Evolutionary conservation across 2,113 vertebrate species (phyloP).

Genomic region (pig (Sus scrofa)): DNA sequence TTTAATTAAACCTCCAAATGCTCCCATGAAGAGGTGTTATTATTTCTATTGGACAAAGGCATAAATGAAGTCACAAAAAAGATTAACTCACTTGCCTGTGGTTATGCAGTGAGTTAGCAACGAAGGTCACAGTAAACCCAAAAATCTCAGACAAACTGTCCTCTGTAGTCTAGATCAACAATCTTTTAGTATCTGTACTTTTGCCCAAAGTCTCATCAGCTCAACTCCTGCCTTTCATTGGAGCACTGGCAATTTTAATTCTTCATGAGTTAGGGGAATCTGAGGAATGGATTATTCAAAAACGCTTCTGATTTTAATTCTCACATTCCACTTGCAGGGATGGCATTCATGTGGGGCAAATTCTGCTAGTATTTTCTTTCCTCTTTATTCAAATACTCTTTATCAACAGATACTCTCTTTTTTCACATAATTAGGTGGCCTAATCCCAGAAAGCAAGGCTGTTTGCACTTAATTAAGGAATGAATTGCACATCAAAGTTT

Average conservation of each 20-base stretch:
- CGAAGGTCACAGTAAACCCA: neutral
- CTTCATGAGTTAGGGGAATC: neutral
- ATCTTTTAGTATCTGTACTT: neutral
- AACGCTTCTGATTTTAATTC: neutral
- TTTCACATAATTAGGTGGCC: neutral
- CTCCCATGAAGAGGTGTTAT: conserved; percentile 18
- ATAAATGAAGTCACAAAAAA: conserved; percentile 57
- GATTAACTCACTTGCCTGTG: conserved; percentile 45
- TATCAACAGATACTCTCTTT: neutral
- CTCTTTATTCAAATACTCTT: conserved; percentile 7
- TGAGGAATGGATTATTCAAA: neutral
- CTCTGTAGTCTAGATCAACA: neutral
- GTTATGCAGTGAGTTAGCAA: neutral
- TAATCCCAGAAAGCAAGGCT: conserved; percentile 60
- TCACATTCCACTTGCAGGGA: neutral
- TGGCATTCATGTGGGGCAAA: neutral
- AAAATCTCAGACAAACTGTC: neutral
- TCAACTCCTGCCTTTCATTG: neutral
- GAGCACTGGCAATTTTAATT: neutral
- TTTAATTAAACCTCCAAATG: conserved; percentile 73
- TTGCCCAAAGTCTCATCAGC: neutral
- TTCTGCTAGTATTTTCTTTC: neutral
- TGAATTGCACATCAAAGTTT: conserved; percentile 65
- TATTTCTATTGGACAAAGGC: conserved; percentile 65
- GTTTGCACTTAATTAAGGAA: conserved; percentile 80